phyloP scores from a whole-genome alignment of 2,113 vertebrate species.

The Pteronura brasiliensis region DNA sequence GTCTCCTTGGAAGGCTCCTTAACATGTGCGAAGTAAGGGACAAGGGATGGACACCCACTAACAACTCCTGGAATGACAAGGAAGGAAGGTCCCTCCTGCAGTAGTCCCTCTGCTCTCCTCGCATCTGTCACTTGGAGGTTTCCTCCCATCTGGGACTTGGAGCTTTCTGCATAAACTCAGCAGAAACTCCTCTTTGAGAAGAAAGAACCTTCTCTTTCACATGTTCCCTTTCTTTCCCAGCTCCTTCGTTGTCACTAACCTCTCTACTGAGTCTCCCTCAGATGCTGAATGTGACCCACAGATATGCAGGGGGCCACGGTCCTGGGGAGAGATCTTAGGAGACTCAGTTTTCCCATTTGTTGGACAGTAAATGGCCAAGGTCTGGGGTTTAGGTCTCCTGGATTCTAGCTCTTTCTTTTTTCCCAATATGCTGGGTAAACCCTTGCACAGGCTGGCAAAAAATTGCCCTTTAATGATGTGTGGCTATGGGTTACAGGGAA shows the following conservation, averaged over 20 bases:
- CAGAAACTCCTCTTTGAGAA: background rate
- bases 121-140: background rate
- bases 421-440: background rate
- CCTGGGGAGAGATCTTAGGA: background rate
- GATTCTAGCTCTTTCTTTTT: background rate
- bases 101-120: background rate
- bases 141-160: background rate
- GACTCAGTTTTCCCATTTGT: background rate
- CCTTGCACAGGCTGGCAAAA: background rate
- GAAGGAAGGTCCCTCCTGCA: fast-evolving
- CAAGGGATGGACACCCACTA: background rate
- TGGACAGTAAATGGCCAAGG: background rate
- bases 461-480: background rate
- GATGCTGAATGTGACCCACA: background rate
- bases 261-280: background rate
- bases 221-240: background rate
- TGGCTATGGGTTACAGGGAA: background rate
- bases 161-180: background rate
- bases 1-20: background rate
- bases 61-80: background rate
- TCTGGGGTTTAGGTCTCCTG: background rate
- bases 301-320: background rate
- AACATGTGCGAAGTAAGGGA: background rate
- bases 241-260: background rate
- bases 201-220: background rate